Evolutionary conservation across 2,888 invertebrate species (phyloP), one percentile per base, ranked within the genome.

Genomic region (Nezara viridula): DNA sequence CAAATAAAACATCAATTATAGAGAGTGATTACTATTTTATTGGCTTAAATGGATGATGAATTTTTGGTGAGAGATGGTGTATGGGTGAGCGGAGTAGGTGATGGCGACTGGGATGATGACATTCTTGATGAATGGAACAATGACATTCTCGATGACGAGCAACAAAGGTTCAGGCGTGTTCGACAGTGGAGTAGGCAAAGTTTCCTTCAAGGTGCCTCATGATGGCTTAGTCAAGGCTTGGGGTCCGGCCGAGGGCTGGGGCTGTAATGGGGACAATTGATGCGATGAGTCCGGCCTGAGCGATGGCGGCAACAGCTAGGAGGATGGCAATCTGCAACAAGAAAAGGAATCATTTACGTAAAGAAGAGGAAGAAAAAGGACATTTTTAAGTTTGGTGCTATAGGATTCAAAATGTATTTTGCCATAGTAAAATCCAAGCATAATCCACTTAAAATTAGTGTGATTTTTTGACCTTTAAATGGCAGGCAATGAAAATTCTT

Each of bases 161-260:
- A 91, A 93, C 91, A 50, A 93, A 92, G 89, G 93, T 92, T 92
- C 94, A 94, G 37, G 94, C 94, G 91, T 94, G 94, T 92, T 94
- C 94, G 86, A 93, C 92, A 77, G 93, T 93, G 91, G 93, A 94
- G 92, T 94, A 94, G 66, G 94, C 94, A 92, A 94, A 94, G 92
- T 94, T 94, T 89, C 94, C 94, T 88, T 94, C 94, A 89, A 94
- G 91, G 50, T 94, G 92, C 92, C 93, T 93, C 92, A 94, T 93
- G 91, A 94, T 92, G 90, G 94, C 94, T 86, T 93, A 93, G 92
- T 94, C 94, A 91, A 93, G 92, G 91, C 92, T 92, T 49, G 94
- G 94, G 16, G 93, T 93, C 88, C 94, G 93, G 86, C 93, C 91
- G 86, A 93, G 90, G 87, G 92, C 91, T 89, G 92, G 91, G 66